Evolutionary conservation across 2,113 vertebrate species (phyloP).

Genomic region (Aviceda subcristata): DNA sequence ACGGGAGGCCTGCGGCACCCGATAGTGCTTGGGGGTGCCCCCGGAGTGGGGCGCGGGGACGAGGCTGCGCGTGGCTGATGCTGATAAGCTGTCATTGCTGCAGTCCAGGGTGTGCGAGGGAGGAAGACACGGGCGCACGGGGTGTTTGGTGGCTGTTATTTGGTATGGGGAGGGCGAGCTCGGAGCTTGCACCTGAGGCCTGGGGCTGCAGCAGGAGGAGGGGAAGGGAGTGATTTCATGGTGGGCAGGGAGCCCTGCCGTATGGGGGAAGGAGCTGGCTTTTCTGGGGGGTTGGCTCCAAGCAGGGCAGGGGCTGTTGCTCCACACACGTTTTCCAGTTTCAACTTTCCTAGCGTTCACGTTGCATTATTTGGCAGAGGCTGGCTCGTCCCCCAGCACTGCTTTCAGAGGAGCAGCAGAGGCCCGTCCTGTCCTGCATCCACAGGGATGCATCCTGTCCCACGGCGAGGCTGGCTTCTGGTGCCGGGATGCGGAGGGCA

Average conservation of each 20-base stretch:
- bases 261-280: neutral
- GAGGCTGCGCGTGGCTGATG: neutral
- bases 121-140: fast-evolving
- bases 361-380: fast-evolving
- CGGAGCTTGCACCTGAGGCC: neutral
- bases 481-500: neutral
- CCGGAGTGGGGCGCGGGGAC: neutral
- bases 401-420: neutral
- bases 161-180: fast-evolving
- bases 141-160: neutral
- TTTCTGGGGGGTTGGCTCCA: neutral
- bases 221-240: neutral
- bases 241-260: neutral
- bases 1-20: neutral
- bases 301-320: neutral
- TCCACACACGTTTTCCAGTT: fast-evolving
- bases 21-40: neutral
- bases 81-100: neutral
- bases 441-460: neutral
- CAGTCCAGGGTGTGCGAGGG: fast-evolving
- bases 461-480: fast-evolving
- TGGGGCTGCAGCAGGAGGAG: neutral
- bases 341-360: fast-evolving
- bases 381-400: neutral
- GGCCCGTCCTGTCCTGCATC: fast-evolving